Evolutionary conservation across 2,888 invertebrate species (phyloP).

Genomic region (Plebejus anna): DNA sequence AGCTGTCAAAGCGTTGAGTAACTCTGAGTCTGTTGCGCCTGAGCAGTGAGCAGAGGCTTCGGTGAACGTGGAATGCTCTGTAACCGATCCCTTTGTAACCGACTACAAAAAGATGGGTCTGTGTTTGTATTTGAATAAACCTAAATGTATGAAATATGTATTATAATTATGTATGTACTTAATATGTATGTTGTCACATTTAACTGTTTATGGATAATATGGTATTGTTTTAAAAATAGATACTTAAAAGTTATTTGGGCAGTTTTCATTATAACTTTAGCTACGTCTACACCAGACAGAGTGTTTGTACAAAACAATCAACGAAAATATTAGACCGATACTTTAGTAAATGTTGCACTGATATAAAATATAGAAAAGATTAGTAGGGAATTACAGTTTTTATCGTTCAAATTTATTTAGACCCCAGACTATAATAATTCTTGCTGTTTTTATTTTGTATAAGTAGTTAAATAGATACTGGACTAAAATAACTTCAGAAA

Average conservation of each 20-base stretch:
- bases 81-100: not conserved
- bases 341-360: not conserved
- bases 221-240: no score
- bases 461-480: not conserved
- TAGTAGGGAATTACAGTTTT: not conserved
- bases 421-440: no score
- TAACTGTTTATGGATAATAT: no score
- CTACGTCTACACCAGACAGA: no score
- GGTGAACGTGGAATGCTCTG: constrained; percentile 25
- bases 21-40: constrained; percentile 13
- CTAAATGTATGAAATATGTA: no score
- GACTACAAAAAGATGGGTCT: not conserved
- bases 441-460: not conserved
- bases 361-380: not conserved
- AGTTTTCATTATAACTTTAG: no score
- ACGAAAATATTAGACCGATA: no score
- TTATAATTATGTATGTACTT: no score
- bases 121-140: not conserved
- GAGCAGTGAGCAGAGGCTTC: constrained; percentile 15
- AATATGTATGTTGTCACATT: no score
- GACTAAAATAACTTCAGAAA: not conserved
- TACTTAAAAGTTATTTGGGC: no score
- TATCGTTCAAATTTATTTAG: no score
- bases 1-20: constrained; percentile 27
- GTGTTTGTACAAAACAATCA: no score